Evolutionary conservation across 2,113 vertebrate genomes (phyloP), one percentile per base, ranked within the genome.

Genomic region (Oriolus oriolus): DNA sequence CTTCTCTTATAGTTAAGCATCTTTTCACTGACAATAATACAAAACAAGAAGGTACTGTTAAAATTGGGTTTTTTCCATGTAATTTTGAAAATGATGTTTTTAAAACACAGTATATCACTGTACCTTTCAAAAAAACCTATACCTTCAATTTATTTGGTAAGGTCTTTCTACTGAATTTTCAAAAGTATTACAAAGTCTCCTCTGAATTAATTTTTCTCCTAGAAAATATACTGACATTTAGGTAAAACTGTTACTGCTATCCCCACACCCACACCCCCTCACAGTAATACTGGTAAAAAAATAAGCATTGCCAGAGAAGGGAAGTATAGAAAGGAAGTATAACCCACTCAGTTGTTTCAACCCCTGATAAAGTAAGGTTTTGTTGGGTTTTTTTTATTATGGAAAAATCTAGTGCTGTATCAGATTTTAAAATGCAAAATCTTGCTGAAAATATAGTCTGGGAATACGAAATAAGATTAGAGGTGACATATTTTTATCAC

Each of bases 391-490:
- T 44, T 50, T 45, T 87, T 44, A 24, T 16, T 66, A 18, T 37
- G 74, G 77, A 90, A 74, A 94, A 93, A 96, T 5, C 11, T 88
- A 84, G 19, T 47, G 7, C 37, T 96, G 27, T 50, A 57, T 94
- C 41, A 82, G 47, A 89, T 91, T 82, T 44, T 78, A 86, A 45
- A 73, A 73, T 94, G 61, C 42, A 94, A 83, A 77, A 49, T 30
- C 23, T 90, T 83, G 35, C 93, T 89, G 85, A 96, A 97, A 95
- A 95, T 91, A 69, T 19, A 78, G 82, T 54, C 81, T 94, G 64
- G 39, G 76, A 95, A 73, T 42, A 90, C 49, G 70, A 95, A 97
- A 95, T 79, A 94, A 87, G 69, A 97, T 98, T 97, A 94, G 66
- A 94, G 68, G 31, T 96, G 94, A 95, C 91, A 95, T 95, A 87